Evolutionary conservation across 1,140 invertebrate species (phyloP), one percentile per base, ranked within the genome.

Genomic region (Batillaria attramentaria): DNA sequence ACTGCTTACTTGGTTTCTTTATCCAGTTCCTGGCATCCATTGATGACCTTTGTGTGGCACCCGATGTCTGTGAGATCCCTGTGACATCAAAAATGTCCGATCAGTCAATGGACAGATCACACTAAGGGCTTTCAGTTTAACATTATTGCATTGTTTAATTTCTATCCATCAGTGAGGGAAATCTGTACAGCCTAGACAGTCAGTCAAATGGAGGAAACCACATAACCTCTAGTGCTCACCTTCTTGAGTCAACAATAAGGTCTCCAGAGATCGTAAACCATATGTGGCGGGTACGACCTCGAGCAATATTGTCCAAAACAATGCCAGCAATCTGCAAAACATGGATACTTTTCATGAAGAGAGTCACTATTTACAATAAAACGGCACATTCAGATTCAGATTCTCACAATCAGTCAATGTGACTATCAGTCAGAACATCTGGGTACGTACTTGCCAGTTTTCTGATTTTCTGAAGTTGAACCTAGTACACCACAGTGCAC

Each of bases 11-110:
- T 87, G 60, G 89, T 90, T 83, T 89, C 84, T 82, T 81, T 87
- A 79, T 90, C 89, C 33, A 90, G 79, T 75, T 89, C 87, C 57
- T 89, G 87, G 80, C 88, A 89, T 6, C 89, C 89, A 75, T 90
- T 87, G 54, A 90, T 90, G 5, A 90, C 88, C 65, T 86, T 85
- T 6, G 89, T 80, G 77, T 86, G 82, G 79, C 89, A 90, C 20
- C 89, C 89, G 42, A 90, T 84, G 72, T 89, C 89, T 28, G 57
- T 75, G 31, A 90, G 73, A 80, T 90, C 89, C 69, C 89, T 88
- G 82, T 46, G 79, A 76, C 50, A 50, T 66, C 31, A 43, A 57
- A 72, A 46, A 81, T 20, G 43, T 68, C 3, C 65, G 37, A 13
- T 37, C 16, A n/a, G 24, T 10, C 16, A 66, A 37, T 4, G 8